Evolutionary conservation across 2,888 invertebrate genomes (phyloP).

Genomic region (Pandemis corylana): DNA sequence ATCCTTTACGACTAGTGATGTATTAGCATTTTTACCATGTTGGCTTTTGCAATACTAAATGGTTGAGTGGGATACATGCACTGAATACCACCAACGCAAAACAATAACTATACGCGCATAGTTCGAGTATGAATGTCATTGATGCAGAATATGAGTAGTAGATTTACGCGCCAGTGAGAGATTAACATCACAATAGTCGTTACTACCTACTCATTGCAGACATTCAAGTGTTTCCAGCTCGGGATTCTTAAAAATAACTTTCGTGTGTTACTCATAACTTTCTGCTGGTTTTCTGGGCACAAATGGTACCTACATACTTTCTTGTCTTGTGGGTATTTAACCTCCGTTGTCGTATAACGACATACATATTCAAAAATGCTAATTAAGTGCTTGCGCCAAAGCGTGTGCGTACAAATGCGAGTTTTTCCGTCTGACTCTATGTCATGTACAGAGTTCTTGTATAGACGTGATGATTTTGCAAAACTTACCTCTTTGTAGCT

Average conservation of each 20-base stretch:
- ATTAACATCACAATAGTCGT: slow-evolving; percentile 41
- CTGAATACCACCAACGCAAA: slow-evolving; percentile 61
- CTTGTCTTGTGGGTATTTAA: background rate
- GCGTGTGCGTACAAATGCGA: background rate
- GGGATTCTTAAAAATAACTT: slow-evolving; percentile 27
- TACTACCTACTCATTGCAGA: slow-evolving; percentile 36
- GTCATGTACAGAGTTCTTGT: background rate
- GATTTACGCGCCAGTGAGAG: slow-evolving; percentile 17
- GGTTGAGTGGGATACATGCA: slow-evolving; percentile 68
- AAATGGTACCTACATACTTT: background rate
- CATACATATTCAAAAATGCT: background rate
- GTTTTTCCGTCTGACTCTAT: background rate
- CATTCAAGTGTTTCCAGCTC: slow-evolving; percentile 12
- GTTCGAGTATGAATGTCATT: slow-evolving; percentile 51
- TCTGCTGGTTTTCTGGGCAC: slow-evolving; percentile 17
- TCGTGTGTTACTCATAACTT: slow-evolving; percentile 28
- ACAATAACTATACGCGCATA: slow-evolving; percentile 59
- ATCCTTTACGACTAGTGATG: slow-evolving; percentile 19
- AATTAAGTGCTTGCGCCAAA: background rate
- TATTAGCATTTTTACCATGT: slow-evolving; percentile 42
- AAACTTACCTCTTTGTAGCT: slow-evolving; percentile 2
- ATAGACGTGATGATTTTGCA: slow-evolving; percentile 10
- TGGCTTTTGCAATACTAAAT: slow-evolving; percentile 54
- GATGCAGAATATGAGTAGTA: slow-evolving; percentile 39
- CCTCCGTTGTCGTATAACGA: background rate